Conservation (phyloP, 2,113 vertebrate genomes). For the Oryzias woworae region DNA sequence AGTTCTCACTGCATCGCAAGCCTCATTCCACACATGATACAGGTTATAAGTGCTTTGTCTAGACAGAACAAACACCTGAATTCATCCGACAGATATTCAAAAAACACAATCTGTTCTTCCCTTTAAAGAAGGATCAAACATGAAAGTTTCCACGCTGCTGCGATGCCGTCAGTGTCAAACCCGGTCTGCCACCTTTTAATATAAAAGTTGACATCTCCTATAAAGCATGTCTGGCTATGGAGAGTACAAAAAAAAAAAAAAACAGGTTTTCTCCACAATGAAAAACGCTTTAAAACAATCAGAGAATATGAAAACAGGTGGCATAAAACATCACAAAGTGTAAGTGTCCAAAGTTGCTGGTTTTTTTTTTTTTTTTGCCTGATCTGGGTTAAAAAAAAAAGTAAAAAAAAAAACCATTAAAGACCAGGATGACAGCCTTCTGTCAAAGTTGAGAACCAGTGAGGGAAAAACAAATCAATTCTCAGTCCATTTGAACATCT, state of each 20-base stretch:
- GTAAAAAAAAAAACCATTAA: too few species aligned
- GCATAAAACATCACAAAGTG: too few species aligned
- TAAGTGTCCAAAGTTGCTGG: too few species aligned
- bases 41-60: slow-evolving; percentile 34
- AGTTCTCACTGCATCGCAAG: slow-evolving; percentile 62
- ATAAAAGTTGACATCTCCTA: slow-evolving; percentile 54
- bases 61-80: too few species aligned
- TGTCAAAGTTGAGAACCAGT: too few species aligned
- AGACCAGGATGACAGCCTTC: too few species aligned
- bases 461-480: too few species aligned
- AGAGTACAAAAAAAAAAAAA: background rate
- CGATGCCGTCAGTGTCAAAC: slow-evolving; percentile 7
- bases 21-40: slow-evolving; percentile 54
- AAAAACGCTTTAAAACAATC: background rate
- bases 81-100: too few species aligned
- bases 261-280: background rate
- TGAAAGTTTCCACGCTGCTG: slow-evolving; percentile 39
- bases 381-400: too few species aligned
- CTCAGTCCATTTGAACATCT: slow-evolving; percentile 34
- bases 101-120: background rate
- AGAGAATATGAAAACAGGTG: background rate
- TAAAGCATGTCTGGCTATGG: slow-evolving; percentile 1
- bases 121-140: slow-evolving; percentile 12
- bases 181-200: slow-evolving; percentile 58
- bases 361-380: too few species aligned